Percentiles rank a stretch among this genome's conserved stretches.
These are phyloP conservation scores for Zosterops japonicus DNA, from an alignment of 2,113 vertebrate species.

Conservation along the genomic window DNA sequence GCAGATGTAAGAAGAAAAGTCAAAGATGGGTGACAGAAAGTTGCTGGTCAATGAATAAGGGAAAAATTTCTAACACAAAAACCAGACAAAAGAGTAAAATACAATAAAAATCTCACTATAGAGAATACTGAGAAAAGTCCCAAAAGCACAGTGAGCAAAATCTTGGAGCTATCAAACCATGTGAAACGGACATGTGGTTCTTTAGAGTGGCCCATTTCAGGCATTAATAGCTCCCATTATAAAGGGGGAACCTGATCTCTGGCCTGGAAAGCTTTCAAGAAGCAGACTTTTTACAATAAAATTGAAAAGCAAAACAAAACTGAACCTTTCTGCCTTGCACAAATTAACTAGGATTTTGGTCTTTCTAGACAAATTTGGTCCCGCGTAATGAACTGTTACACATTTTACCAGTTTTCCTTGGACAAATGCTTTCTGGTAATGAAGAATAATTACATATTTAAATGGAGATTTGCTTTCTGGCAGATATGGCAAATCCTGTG, in stretches of 20 bases:
- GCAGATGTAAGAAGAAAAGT: conserved; percentile 84
- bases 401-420: conserved; percentile 33
- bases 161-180: conserved; percentile 79
- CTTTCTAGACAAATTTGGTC: conserved; percentile 50
- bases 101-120: conserved; percentile 84
- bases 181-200: conserved; percentile 79
- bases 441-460: conserved; percentile 36
- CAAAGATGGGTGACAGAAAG: conserved; percentile 85
- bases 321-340: conserved; percentile 2
- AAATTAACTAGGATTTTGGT: conserved; percentile 44
- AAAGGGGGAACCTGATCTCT: conserved; percentile 60
- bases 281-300: conserved; percentile 64
- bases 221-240: conserved; percentile 55
- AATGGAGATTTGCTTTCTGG: conserved; percentile 33
- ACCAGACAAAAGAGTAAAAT: conserved; percentile 85
- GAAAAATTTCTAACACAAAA: conserved; percentile 82
- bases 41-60: conserved; percentile 85
- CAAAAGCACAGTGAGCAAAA: conserved; percentile 86
- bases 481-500: neutral
- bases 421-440: conserved; percentile 13
- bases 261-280: conserved; percentile 60
- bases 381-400: conserved; percentile 29
- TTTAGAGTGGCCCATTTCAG: conserved; percentile 68
- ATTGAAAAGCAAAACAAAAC: conserved; percentile 64
- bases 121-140: conserved; percentile 85